Conservation (phyloP, 1,140 invertebrate genomes). For the Zaprionus taronus region DNA sequence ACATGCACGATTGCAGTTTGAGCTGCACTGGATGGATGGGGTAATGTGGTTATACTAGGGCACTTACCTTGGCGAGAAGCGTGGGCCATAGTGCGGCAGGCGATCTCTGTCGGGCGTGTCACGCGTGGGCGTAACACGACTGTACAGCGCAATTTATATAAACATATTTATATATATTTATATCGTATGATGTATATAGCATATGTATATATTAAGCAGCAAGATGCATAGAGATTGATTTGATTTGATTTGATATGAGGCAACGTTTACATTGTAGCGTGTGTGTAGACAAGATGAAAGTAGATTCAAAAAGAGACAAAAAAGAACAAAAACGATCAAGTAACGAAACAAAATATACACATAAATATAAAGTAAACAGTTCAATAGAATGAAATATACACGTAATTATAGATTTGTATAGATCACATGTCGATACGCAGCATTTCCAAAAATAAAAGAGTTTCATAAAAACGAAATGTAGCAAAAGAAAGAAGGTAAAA, state of each 20-base stretch:
- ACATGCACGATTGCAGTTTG: conserved; percentile 45
- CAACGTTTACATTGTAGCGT: conserved; percentile 72
- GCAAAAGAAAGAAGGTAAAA: conserved; percentile 37
- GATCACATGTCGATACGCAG: conserved; percentile 63
- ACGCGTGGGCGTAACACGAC: conserved; percentile 92
- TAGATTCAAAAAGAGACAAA: conserved; percentile 60
- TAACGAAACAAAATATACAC: conserved; percentile 65
- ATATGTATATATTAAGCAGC: conserved; percentile 67
- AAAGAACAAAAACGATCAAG: conserved; percentile 67
- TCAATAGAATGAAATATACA: conserved; percentile 20
- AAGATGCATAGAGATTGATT: conserved; percentile 70
- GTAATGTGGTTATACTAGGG: conserved; percentile 69
- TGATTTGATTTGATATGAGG: conserved; percentile 58
- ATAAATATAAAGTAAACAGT: conserved; percentile 36
- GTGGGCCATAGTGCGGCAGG: conserved; percentile 93
- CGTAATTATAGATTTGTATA: conserved; percentile 17
- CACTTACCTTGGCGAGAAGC: conserved; percentile 92
- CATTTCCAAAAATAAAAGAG: conserved; percentile 72
- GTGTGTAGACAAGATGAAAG: conserved; percentile 72
- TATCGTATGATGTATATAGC: conserved; percentile 42
- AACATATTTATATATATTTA: conserved; percentile 33
- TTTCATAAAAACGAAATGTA: conserved; percentile 35
- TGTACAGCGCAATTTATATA: conserved; percentile 82
- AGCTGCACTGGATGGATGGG: conserved; percentile 38
- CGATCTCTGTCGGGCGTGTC: conserved; percentile 90